These are phyloP conservation scores for Steinernema khuongi DNA, from an alignment of 1,140 invertebrate species.

Conservation along the genomic window DNA sequence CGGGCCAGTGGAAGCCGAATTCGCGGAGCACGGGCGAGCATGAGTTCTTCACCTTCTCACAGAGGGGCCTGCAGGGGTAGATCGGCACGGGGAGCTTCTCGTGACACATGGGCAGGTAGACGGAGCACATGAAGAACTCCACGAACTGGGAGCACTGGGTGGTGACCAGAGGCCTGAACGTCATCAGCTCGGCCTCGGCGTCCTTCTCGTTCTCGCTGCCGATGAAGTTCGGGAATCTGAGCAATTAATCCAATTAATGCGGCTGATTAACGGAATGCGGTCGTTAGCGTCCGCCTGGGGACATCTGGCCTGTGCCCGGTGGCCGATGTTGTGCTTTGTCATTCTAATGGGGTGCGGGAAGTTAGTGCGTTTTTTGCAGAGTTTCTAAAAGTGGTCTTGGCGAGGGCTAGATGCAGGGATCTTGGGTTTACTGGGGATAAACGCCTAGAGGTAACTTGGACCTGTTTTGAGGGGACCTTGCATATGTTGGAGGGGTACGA, in stretches of 20 bases:
- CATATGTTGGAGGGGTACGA: no score
- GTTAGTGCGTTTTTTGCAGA: no score
- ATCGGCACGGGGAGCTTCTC: slow-evolving; percentile 61
- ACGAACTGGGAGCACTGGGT: slow-evolving; percentile 35
- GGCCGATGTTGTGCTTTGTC: no score
- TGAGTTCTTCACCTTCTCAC: slow-evolving; percentile 59
- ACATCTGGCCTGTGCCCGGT: no score
- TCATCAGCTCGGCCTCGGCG: slow-evolving; percentile 65
- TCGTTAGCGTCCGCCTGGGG: no score
- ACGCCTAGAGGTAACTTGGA: no score
- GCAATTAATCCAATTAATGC: slow-evolving; percentile 59
- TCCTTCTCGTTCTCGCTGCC: slow-evolving; percentile 87
- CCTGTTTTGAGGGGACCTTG: no score
- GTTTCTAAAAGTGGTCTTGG: no score
- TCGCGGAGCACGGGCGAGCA: slow-evolving; percentile 60
- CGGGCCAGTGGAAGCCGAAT: slow-evolving; percentile 60
- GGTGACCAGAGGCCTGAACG: slow-evolving; percentile 44
- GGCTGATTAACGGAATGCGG: no score
- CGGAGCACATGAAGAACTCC: slow-evolving; percentile 51
- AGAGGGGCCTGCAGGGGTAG: slow-evolving; percentile 61
- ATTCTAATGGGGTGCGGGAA: no score
- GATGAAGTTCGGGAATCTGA: slow-evolving; percentile 85
- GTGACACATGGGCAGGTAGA: slow-evolving; percentile 61
- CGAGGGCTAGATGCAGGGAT: no score
- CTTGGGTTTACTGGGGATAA: no score